Evolutionary conservation across 2,113 vertebrate species (phyloP).

Genomic region (Catharus bicknelli): DNA sequence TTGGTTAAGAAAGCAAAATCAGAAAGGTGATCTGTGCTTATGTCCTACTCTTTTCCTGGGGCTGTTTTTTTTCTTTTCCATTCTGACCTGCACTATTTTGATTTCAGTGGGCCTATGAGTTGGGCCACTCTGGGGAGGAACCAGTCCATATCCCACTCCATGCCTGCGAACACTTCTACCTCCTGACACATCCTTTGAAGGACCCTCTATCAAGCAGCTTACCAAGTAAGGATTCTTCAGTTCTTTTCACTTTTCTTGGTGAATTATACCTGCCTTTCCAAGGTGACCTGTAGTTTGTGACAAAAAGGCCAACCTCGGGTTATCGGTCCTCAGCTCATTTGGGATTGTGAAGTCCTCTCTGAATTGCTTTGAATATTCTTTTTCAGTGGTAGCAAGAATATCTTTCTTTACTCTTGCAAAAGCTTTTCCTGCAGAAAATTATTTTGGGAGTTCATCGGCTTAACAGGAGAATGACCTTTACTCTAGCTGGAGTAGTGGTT

Average conservation of each 20-base stretch:
- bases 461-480: background rate
- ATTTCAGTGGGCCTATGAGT: constrained; percentile 95
- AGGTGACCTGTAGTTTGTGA: background rate
- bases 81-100: background rate
- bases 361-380: background rate
- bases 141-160: constrained; percentile 93
- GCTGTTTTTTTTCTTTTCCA: background rate
- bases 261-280: constrained; percentile 19
- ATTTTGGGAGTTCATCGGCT: background rate
- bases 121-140: constrained; percentile 89
- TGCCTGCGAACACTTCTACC: constrained; percentile 97
- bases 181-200: constrained; percentile 90
- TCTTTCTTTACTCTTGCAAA: background rate
- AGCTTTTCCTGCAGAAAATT: background rate
- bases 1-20: background rate
- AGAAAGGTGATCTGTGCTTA: background rate
- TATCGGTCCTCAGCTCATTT: accelerated
- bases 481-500: background rate
- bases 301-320: background rate
- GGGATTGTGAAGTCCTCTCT: background rate
- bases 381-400: background rate
- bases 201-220: constrained; percentile 76
- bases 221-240: constrained; percentile 81
- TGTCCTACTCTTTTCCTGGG: background rate
- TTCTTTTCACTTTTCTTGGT: background rate